Evolutionary conservation across 2,113 vertebrate genomes (phyloP).

Genomic region (Rhagologus leucostigma): DNA sequence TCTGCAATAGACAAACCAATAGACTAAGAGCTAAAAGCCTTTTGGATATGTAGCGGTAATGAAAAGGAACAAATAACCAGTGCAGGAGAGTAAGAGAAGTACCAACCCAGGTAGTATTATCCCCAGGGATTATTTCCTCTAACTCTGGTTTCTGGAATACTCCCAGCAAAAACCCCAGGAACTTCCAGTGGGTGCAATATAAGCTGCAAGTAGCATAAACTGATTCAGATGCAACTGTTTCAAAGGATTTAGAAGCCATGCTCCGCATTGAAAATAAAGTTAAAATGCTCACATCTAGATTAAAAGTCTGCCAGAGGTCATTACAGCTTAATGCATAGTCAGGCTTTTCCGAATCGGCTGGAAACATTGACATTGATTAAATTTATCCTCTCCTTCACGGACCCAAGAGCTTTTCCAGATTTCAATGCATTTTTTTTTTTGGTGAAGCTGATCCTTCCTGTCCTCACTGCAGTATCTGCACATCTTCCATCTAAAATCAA

Average conservation of each 20-base stretch:
- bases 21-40: not conserved
- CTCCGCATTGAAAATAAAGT: not conserved
- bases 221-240: not conserved
- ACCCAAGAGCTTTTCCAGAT: not conserved
- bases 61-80: not conserved
- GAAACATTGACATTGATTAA: slow-evolving; percentile 6
- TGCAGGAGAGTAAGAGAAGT: not conserved
- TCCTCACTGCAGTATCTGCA: not conserved
- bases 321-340: not conserved
- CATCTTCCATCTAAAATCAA: slow-evolving; percentile 4
- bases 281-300: not conserved
- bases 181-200: not conserved
- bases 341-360: not conserved
- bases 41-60: not conserved
- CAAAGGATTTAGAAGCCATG: not conserved
- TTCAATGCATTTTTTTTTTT: not conserved
- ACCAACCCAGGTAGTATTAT: not conserved
- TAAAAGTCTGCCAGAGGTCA: slow-evolving; percentile 33
- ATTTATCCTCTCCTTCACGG: not conserved
- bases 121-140: not conserved
- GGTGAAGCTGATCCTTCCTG: not conserved
- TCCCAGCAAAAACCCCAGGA: not conserved
- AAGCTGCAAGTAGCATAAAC: not conserved
- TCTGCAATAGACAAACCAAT: not conserved
- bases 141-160: not conserved